phyloP scores from a whole-genome alignment of 2,888 invertebrate genomes.

The Drosophila monieri region DNA sequence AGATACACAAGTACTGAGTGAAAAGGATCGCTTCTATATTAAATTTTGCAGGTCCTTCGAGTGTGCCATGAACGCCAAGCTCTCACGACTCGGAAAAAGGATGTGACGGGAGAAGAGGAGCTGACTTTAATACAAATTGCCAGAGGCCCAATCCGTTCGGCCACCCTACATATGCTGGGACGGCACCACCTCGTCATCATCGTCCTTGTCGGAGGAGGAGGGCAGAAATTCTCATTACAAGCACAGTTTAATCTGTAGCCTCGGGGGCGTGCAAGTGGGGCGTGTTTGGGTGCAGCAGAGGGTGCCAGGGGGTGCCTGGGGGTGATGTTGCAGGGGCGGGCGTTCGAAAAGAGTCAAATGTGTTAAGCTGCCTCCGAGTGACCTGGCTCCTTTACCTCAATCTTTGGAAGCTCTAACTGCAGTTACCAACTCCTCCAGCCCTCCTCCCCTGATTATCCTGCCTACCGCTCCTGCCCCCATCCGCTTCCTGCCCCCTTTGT shows the following conservation, averaged over 20 bases:
- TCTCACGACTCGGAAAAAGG: constrained; percentile 10
- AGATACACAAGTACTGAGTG: background rate
- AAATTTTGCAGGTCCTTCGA: constrained; percentile 10
- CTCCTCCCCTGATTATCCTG: background rate
- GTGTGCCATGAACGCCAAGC: constrained; percentile 24
- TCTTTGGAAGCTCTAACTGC: constrained; percentile 20
- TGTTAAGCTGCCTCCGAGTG: constrained; percentile 43
- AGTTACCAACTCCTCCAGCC: constrained; percentile 10
- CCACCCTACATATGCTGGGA: constrained; percentile 17
- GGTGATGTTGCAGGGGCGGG: background rate
- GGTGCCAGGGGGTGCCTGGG: background rate
- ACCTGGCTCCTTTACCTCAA: constrained; percentile 22
- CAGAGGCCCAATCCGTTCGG: constrained; percentile 45
- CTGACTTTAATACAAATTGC: constrained; percentile 73
- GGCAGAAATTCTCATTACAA: constrained; percentile 72
- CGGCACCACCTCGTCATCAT: constrained; percentile 22
- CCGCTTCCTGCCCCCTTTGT: constrained; percentile 1
- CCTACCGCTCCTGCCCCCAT: background rate
- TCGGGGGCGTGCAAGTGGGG: constrained; percentile 6
- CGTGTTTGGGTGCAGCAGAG: background rate
- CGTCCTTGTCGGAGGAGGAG: constrained; percentile 35
- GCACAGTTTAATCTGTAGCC: constrained; percentile 72
- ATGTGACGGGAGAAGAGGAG: constrained; percentile 33
- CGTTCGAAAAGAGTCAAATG: constrained; percentile 45
- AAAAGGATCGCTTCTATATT: constrained; percentile 3